These are phyloP conservation scores for Actinemys pallida DNA, from an alignment of 2,113 vertebrate genomes.

Conservation along the genomic window DNA sequence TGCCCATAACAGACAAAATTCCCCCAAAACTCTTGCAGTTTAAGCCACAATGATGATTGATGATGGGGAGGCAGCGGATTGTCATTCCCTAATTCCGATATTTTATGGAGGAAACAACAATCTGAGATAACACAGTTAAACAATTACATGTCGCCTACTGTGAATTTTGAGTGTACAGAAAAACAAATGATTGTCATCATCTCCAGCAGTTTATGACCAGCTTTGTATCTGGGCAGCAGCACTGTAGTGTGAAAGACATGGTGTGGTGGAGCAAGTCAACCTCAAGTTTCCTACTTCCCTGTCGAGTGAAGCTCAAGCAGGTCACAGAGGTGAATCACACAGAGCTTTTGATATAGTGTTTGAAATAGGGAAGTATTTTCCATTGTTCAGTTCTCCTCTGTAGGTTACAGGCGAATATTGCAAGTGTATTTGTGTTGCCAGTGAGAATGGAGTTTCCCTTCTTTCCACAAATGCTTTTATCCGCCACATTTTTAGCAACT, in stretches of 20 bases:
- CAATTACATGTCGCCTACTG: not conserved
- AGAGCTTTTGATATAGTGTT: not conserved
- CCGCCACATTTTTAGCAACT: not conserved
- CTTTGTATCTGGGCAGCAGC: not conserved
- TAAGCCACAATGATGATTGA: not conserved
- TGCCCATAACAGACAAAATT: conserved; percentile 4
- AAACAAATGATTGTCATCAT: conserved; percentile 34
- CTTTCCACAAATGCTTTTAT: not conserved
- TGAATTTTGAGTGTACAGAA: conserved; percentile 45
- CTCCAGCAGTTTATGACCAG: conserved; percentile 17
- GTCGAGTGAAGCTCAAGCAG: not conserved
- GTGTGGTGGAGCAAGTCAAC: not conserved
- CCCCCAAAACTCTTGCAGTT: not conserved
- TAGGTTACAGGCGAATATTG: not conserved
- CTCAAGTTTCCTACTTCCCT: not conserved
- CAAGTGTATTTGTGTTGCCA: not conserved
- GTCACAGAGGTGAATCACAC: not conserved
- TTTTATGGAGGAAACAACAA: conserved; percentile 9
- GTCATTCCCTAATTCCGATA: conserved; percentile 5
- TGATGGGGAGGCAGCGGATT: not conserved
- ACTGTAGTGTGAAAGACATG: rapidly evolving
- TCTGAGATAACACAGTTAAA: not conserved
- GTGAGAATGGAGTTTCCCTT: not conserved
- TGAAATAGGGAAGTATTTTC: not conserved
- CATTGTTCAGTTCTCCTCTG: not conserved